Evolutionary conservation across 2,888 invertebrate species (phyloP), one percentile per base, ranked within the genome.

Genomic region (Caenorhabditis sp.): DNA sequence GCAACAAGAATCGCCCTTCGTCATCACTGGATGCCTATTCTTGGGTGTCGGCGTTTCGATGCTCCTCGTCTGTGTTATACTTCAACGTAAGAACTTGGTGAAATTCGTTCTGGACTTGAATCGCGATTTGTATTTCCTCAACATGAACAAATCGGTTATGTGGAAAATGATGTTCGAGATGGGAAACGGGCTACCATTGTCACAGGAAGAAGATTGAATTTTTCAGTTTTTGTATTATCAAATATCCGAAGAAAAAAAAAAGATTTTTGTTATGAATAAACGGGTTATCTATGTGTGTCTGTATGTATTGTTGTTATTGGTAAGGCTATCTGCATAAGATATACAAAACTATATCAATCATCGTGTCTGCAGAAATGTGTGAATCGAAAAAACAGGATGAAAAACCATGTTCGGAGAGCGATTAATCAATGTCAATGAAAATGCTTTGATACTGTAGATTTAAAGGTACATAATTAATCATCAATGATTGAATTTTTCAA

Each of bases 61-160:
- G 83, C 69, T 86, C 8, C 59, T 84, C 27, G 82, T 81, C 24
- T 86, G 86, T 60, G 78, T 78, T 14, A 66, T 86, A 59, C 78
- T 86, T 1, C 86, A 86, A 68, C 72, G 86, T 31, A 86, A 86
- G 64, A 86, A 86, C 63, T 76, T 86, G n/a, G 78, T 82, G 27
- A 86, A 86, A 63, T 78, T 78, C 61, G 78, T 86, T 3, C 62
- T 83, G 24, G 85, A 86, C 66, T 62, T 87, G 61, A 86, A 84
- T 66, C 71, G 81, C 10, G 84, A 84, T 49, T 69, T 85, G 14
- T 84, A 81, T 65, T 84, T 84, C 64, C 66, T 83, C 21, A 83
- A 82, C 43, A 82, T 84, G 78, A 78, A 71, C 68, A 83, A 84
- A 49, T 80, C 77, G 26, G 66, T 67, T 23, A 81, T 85, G 77